These are phyloP conservation scores for Sebastes cheni DNA, from an alignment of 2,797 vertebrate species.

Conservation along the genomic window DNA sequence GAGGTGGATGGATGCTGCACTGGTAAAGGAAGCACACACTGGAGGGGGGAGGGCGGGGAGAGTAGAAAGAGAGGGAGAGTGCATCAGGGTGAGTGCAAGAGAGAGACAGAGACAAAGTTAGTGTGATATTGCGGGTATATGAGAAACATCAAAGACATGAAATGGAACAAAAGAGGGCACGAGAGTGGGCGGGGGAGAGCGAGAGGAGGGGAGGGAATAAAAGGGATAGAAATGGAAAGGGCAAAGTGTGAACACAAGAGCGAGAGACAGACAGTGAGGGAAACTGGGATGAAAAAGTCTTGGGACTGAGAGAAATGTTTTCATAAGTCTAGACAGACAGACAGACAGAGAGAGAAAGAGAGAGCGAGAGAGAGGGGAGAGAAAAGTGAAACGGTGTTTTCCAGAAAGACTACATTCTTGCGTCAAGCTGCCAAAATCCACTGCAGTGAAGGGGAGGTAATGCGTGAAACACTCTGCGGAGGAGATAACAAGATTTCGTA, in stretches of 20 bases:
- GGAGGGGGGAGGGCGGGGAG: background rate
- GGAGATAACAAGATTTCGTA: conserved; percentile 43
- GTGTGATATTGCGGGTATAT: conserved; percentile 47
- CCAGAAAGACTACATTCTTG: conserved; percentile 28
- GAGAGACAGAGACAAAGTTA: conserved; percentile 66
- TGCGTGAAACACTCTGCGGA: conserved; percentile 37
- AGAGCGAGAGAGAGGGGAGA: background rate
- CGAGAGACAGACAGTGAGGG: conserved; percentile 34
- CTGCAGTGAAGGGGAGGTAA: conserved; percentile 32
- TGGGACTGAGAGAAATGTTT: conserved; percentile 31
- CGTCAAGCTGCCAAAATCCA: conserved; percentile 39
- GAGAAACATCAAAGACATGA: conserved; percentile 72
- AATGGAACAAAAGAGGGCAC: conserved; percentile 66
- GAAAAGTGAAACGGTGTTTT: conserved; percentile 29
- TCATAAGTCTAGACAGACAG: conserved; percentile 45
- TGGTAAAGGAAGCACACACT: conserved; percentile 27
- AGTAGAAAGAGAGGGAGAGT: conserved; percentile 23
- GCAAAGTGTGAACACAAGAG: conserved; percentile 56
- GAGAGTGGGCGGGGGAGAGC: conserved; percentile 36
- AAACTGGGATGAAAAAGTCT: conserved; percentile 54
- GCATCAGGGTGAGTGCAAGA: conserved; percentile 20
- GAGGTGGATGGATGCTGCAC: conserved; percentile 59
- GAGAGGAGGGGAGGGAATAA: conserved; percentile 25
- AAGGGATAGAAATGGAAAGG: conserved; percentile 51
- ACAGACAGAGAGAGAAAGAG: background rate